Evolutionary conservation across 2,888 invertebrate species (phyloP).

Genomic region (Andrena marginata): DNA sequence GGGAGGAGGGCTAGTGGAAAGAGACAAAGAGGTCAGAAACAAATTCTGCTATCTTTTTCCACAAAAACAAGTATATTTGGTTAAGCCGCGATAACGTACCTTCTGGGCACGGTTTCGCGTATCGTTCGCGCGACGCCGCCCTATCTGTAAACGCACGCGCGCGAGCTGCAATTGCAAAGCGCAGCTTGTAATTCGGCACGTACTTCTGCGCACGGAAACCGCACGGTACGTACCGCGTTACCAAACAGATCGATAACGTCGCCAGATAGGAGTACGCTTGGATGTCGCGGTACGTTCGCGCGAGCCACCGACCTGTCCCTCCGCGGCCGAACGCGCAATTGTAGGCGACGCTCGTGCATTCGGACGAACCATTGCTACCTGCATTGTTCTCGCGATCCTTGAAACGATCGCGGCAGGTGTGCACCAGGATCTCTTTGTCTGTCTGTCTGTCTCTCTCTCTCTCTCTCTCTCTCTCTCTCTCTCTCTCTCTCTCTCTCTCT

Average conservation of each 20-base stretch:
- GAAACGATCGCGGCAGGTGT: conserved; percentile 30
- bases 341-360: conserved; percentile 1
- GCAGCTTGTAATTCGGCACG: conserved; percentile 30
- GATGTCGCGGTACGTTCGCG: background rate
- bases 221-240: conserved; percentile 8
- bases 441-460: background rate
- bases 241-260: conserved; percentile 49
- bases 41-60: conserved; percentile 42
- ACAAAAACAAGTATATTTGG: conserved; percentile 75
- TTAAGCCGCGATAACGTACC: conserved; percentile 69
- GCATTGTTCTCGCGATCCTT: conserved; percentile 11
- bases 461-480: no score
- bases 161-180: background rate
- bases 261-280: conserved; percentile 24
- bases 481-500: no score
- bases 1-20: background rate
- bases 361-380: background rate
- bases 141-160: conserved; percentile 4
- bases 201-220: conserved; percentile 22
- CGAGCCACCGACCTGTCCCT: background rate
- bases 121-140: conserved; percentile 8
- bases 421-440: conserved; percentile 3
- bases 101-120: conserved; percentile 9
- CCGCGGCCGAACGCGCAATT: background rate
- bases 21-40: conserved; percentile 19